These are phyloP conservation scores for Melanotus villosus DNA, from an alignment of 2,888 invertebrate species.

Conservation along the genomic window DNA sequence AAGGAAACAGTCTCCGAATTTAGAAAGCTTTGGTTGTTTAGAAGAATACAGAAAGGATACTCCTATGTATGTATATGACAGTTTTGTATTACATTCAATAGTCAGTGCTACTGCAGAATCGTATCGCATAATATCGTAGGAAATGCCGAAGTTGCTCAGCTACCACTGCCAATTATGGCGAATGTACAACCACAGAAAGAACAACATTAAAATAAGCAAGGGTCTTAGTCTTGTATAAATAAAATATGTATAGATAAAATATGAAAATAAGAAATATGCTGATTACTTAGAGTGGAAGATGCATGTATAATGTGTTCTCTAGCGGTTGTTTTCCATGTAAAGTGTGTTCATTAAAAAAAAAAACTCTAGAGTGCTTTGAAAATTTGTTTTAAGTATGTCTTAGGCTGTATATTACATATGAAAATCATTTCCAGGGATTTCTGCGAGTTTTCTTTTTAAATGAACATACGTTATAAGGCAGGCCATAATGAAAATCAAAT, in stretches of 20 bases:
- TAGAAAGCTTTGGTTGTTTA: conserved; percentile 93
- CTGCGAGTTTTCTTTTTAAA: too few species aligned
- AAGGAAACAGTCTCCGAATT: conserved; percentile 83
- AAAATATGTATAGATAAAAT: too few species aligned
- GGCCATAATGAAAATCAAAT: too few species aligned
- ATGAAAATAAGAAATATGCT: conserved; percentile 32
- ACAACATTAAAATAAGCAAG: conserved; percentile 16
- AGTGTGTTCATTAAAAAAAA: too few species aligned
- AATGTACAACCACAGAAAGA: conserved; percentile 63
- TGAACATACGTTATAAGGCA: too few species aligned
- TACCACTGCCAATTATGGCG: conserved; percentile 68
- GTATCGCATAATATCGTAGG: conserved; percentile 62
- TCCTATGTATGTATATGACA: conserved; percentile 91
- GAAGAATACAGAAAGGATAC: conserved; percentile 96
- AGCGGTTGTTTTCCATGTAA: conserved; percentile 5
- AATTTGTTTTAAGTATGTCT: too few species aligned
- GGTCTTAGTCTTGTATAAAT: conserved; percentile 38
- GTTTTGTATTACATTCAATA: conserved; percentile 82
- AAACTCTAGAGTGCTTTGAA: too few species aligned
- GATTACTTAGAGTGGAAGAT: not conserved
- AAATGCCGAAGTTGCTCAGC: conserved; percentile 51
- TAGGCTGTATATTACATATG: too few species aligned
- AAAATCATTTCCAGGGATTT: too few species aligned
- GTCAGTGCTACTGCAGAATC: conserved; percentile 64
- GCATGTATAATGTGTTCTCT: conserved; percentile 13